Conservation (phyloP, 2,797 vertebrate species). For the Hoplostethus atlanticus region DNA sequence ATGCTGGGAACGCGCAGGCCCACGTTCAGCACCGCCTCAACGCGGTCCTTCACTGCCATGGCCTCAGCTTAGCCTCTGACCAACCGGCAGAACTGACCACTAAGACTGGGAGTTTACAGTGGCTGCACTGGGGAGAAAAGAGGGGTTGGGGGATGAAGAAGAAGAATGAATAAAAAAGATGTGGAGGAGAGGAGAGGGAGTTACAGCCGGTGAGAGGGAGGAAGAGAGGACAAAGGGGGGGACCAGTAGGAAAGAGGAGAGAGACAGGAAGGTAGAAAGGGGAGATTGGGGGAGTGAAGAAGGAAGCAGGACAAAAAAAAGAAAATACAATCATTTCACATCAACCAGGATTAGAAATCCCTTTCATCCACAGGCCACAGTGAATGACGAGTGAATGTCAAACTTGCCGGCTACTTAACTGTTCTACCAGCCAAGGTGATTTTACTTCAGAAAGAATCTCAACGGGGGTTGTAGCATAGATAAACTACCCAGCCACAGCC, state of each 20-base stretch:
- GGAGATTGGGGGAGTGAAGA: slow-evolving; percentile 4
- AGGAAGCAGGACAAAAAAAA: slow-evolving; percentile 1
- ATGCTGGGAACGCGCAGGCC: slow-evolving; percentile 97
- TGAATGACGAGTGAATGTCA: too few relatives aligned
- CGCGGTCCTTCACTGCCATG: slow-evolving; percentile 95
- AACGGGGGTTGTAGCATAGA: not conserved
- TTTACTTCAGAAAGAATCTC: not conserved
- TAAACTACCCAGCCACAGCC: slow-evolving; percentile 1
- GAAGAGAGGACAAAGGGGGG: not conserved
- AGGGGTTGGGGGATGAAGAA: not conserved
- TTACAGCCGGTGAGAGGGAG: not conserved
- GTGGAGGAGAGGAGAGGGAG: not conserved
- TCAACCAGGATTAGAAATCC: not conserved
- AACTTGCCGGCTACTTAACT: not conserved
- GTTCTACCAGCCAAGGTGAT: not conserved
- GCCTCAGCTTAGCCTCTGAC: slow-evolving; percentile 64
- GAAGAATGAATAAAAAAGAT: not conserved
- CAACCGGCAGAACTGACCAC: slow-evolving; percentile 66
- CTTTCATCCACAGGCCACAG: not conserved
- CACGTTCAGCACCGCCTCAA: slow-evolving; percentile 97
- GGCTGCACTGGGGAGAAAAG: slow-evolving; percentile 44
- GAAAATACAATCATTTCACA: not conserved
- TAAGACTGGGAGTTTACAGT: slow-evolving; percentile 51
- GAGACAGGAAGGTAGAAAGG: slow-evolving; percentile 12
- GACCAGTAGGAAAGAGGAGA: not conserved